phyloP scores from a whole-genome alignment of 2,797 vertebrate genomes.

The Chrosomus eos region DNA sequence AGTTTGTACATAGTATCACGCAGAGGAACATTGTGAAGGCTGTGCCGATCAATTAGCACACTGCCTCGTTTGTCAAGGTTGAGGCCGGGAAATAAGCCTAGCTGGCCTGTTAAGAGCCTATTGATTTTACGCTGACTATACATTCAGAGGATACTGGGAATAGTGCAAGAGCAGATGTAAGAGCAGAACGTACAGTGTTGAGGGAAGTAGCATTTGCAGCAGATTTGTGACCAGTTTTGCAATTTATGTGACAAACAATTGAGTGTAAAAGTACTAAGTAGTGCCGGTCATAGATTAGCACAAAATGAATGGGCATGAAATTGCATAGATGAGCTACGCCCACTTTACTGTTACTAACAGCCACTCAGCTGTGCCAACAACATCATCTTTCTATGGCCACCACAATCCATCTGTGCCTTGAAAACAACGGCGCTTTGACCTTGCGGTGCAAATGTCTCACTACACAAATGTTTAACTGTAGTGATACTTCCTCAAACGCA shows the following conservation, averaged over 20 bases:
- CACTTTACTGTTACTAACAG: not conserved
- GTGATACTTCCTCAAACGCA: too few relatives aligned
- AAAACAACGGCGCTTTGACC: conserved; percentile 46
- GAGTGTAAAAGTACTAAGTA: conserved; percentile 12
- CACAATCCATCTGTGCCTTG: conserved; percentile 37
- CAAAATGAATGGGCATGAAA: not conserved
- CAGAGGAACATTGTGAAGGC: conserved; percentile 33
- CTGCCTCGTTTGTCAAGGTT: conserved; percentile 42
- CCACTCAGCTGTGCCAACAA: not conserved
- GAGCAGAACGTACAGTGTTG: not conserved
- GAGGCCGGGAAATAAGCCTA: conserved; percentile 41
- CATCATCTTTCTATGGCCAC: conserved; percentile 4
- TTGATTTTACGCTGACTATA: conserved; percentile 53
- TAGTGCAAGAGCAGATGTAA: not conserved
- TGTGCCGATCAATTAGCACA: conserved; percentile 45
- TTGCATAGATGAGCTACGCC: conserved; percentile 24
- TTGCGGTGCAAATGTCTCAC: not conserved
- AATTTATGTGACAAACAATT: conserved; percentile 22
- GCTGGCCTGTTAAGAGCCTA: conserved; percentile 45
- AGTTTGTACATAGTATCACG: not conserved
- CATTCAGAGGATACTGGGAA: conserved; percentile 40
- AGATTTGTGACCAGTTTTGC: conserved; percentile 21
- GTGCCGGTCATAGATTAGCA: conserved; percentile 7
- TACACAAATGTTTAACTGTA: conserved; percentile 10
- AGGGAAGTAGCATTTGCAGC: not conserved